Conservation (phyloP, 92 coral and sea anemone species). For the Scolanthus callimorphus region DNA sequence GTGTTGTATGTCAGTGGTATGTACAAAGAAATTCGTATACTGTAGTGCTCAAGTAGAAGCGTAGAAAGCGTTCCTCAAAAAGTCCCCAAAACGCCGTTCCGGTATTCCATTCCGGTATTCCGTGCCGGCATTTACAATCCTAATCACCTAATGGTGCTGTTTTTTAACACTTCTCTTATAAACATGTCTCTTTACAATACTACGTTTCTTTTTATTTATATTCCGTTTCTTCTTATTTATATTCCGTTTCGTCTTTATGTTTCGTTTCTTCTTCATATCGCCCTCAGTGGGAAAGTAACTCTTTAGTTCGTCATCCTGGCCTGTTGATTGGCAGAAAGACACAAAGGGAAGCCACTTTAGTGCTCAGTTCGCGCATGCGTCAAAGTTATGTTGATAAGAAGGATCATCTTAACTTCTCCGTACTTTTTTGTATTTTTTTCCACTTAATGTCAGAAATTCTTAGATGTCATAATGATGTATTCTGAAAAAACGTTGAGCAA, state of each 20-base stretch:
- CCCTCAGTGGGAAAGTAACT: constrained; percentile 69
- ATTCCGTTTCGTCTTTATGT: too few relatives aligned
- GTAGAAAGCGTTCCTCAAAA: constrained; percentile 7
- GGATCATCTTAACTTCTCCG: constrained; percentile 63
- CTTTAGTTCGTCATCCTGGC: constrained; percentile 65
- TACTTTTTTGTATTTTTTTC: too few relatives aligned
- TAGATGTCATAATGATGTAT: too few relatives aligned
- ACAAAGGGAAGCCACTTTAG: constrained; percentile 49
- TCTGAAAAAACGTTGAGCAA: too few relatives aligned
- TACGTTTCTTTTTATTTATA: not conserved
- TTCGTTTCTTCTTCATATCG: constrained; percentile 17
- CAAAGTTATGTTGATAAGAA: constrained; percentile 63
- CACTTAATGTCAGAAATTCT: too few relatives aligned
- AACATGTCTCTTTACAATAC: not conserved
- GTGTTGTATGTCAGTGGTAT: constrained; percentile 26
- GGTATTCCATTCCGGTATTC: too few relatives aligned
- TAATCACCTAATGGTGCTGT: not conserved
- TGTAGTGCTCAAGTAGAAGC: constrained; percentile 54
- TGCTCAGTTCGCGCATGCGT: constrained; percentile 45
- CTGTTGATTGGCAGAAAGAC: constrained; percentile 67
- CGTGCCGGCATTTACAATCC: too few relatives aligned
- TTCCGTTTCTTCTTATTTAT: constrained; percentile 11
- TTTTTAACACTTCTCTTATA: too few relatives aligned
- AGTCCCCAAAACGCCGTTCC: too few relatives aligned
- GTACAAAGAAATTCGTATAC: constrained; percentile 63